Evolutionary conservation across 1,140 invertebrate species (phyloP).

Genomic region (Camponotus floridanus): DNA sequence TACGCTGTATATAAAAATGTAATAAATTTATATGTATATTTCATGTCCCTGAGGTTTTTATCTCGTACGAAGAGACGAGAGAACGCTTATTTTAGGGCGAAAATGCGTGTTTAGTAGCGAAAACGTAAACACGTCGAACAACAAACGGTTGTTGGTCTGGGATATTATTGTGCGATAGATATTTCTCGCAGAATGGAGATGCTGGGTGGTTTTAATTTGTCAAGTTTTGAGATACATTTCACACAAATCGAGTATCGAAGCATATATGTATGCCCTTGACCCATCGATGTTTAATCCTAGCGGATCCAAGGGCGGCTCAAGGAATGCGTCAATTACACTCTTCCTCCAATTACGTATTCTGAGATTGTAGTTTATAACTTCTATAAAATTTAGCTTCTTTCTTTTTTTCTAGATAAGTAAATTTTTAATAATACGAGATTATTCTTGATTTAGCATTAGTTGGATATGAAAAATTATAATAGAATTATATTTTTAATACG

Average conservation of each 20-base stretch:
- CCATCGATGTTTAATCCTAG: slow-evolving; percentile 37
- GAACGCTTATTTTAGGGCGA: background rate
- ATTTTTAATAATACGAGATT: background rate
- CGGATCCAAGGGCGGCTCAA: slow-evolving; percentile 18
- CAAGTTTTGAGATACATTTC: slow-evolving; percentile 24
- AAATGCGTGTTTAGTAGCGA: slow-evolving; percentile 6
- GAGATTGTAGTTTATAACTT: slow-evolving; percentile 17
- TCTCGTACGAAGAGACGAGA: background rate
- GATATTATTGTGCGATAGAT: background rate
- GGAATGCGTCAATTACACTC: slow-evolving; percentile 4
- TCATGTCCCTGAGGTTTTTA: too few relatives aligned
- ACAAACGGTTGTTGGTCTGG: background rate
- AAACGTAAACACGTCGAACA: background rate
- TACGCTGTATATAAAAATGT: too few relatives aligned
- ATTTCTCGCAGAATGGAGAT: background rate
- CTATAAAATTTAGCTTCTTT: background rate
- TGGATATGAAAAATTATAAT: too few relatives aligned
- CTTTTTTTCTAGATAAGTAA: background rate
- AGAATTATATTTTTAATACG: background rate
- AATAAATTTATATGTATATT: too few relatives aligned
- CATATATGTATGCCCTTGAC: slow-evolving; percentile 11
- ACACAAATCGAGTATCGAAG: background rate
- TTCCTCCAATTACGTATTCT: slow-evolving; percentile 38
- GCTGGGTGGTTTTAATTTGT: background rate
- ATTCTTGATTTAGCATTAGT: background rate